Evolutionary conservation across 2,797 vertebrate genomes (phyloP).

Genomic region (Pristis pectinata): DNA sequence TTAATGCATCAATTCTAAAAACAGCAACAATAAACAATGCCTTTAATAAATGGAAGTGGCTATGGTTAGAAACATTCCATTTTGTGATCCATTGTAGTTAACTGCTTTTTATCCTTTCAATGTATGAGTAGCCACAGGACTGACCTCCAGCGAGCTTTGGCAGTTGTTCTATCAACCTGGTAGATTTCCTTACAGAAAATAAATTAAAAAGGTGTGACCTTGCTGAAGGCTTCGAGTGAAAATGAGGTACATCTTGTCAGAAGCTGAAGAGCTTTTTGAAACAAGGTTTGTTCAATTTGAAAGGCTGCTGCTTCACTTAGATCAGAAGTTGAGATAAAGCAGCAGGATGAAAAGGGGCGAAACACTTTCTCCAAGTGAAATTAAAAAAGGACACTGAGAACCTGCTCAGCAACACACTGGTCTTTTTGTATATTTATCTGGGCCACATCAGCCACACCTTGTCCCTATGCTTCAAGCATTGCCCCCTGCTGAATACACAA

Average conservation of each 20-base stretch:
- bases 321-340: conserved; percentile 72
- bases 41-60: conserved; percentile 3
- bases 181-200: conserved; percentile 77
- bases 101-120: conserved; percentile 64
- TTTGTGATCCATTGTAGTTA: conserved; percentile 55
- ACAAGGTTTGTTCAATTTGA: conserved; percentile 84
- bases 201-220: conserved; percentile 94
- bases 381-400: conserved; percentile 81
- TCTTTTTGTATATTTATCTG: conserved; percentile 58
- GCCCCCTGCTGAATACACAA: conserved; percentile 54
- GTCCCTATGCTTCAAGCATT: conserved; percentile 46
- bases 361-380: conserved; percentile 68
- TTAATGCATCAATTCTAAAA: conserved; percentile 7
- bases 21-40: conserved; percentile 12
- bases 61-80: conserved; percentile 42
- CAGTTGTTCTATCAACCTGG: conserved; percentile 71
- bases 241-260: conserved; percentile 92
- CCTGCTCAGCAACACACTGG: conserved; percentile 60
- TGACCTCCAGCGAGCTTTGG: conserved; percentile 85
- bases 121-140: conserved; percentile 74
- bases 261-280: conserved; percentile 79
- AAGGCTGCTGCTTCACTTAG: conserved; percentile 69
- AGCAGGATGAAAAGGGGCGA: conserved; percentile 60
- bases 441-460: conserved; percentile 63
- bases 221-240: conserved; percentile 84